Percentiles rank a stretch among this genome's conserved stretches.
phyloP scores from a whole-genome alignment of 2,797 vertebrate species.

The Anolis apletophallus region DNA sequence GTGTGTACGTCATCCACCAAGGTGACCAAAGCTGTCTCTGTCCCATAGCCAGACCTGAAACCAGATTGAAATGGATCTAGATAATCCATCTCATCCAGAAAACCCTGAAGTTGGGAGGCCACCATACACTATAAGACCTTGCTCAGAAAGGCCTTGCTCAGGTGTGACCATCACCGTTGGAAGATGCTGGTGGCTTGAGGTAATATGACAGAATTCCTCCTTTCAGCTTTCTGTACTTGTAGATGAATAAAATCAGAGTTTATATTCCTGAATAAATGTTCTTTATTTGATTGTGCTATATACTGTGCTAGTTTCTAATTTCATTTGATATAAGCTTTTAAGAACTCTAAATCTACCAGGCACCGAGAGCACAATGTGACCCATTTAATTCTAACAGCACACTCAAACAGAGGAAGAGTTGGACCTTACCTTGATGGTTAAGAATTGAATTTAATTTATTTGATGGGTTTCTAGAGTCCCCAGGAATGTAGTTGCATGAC shows the following conservation, averaged over 20 bases:
- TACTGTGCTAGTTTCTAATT: background rate
- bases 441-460: constrained; percentile 9
- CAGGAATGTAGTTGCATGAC: constrained; percentile 12
- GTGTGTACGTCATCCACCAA: too few species aligned
- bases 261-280: background rate
- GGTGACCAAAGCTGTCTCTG: too few species aligned
- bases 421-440: background rate
- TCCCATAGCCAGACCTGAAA: too few species aligned
- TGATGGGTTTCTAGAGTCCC: constrained; percentile 24
- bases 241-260: too few species aligned
- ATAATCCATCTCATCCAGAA: too few species aligned
- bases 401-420: background rate
- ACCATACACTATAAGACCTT: too few species aligned
- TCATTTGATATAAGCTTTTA: background rate
- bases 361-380: background rate
- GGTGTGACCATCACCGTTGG: too few species aligned
- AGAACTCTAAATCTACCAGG: background rate
- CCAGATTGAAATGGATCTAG: too few species aligned
- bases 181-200: background rate
- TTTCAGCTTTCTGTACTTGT: too few species aligned
- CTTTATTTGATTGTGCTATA: background rate
- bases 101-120: too few species aligned
- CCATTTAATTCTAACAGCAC: constrained; percentile 11
- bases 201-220: too few species aligned
- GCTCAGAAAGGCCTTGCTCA: background rate